Evolutionary conservation across 2,888 invertebrate species (phyloP), one percentile per base, ranked within the genome.

Genomic region (Dioctria linearis): DNA sequence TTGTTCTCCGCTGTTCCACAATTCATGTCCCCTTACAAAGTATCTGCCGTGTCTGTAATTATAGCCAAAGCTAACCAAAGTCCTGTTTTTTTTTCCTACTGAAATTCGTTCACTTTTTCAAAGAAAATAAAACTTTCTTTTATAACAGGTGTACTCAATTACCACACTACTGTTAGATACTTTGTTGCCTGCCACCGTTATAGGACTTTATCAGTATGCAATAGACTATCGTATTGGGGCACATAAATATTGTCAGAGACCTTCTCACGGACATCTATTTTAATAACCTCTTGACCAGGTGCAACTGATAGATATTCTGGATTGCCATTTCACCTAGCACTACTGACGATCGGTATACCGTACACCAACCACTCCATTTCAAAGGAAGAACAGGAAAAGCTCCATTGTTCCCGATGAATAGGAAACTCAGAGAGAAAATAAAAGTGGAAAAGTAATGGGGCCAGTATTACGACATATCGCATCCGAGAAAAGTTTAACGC

Each of bases 251-350:
- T 46, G 5, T 46, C 43, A 25, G 25, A 67, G 5, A 67, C 25
- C 25, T 25, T 67, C 42, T 67, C 46, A 9, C 6, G 25, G 37
- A 46, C 67, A 67, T 43, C 67, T 49, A 67, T 67, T 67, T 67
- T 67, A 67, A 67, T 46, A 67, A 67, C 67, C 67, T 67, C 67
- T 46, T 67, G 43, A 67, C 67, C 67, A 67, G 67, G 67, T 67
- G 67, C 67, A 2, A 8, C 46, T 5, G 46, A 6, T 46, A 46
- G 8, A 46, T 6, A 8, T 46, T 46, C 1, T 46, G 2, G 5
- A 8, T 2, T 8, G 11, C 57, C 5, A 57, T 57, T 57, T 57
- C 11, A 57, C 57, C 5, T 25, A 25, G 25, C 25, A 25, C 25
- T 25, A 25, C 25, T 57, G 11, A 4, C n/a, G 25, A 57, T 57